Conservation (phyloP, 1,140 invertebrate species). For the Orchestia grillus region DNA sequence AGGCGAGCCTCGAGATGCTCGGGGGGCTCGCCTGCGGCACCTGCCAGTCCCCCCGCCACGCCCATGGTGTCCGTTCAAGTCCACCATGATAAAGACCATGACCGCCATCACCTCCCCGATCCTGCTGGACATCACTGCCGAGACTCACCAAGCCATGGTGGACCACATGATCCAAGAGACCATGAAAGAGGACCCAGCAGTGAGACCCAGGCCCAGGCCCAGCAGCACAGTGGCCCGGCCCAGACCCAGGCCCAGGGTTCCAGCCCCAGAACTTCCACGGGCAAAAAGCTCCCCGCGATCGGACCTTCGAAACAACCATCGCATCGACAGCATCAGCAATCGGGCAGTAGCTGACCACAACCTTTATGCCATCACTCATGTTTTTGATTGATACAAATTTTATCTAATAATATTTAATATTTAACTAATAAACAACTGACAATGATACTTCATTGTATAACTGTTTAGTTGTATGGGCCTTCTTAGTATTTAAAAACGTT, state of each 20-base stretch:
- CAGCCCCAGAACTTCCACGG: constrained; percentile 33
- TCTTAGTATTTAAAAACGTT: constrained; percentile 57
- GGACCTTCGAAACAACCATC: constrained; percentile 23
- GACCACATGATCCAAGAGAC: constrained; percentile 52
- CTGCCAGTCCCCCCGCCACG: constrained; percentile 49
- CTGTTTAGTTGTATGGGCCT: constrained; percentile 56
- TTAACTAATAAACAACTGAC: constrained; percentile 54
- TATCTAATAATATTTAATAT: constrained; percentile 55
- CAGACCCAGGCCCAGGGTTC: neutral
- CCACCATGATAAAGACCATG: constrained; percentile 56
- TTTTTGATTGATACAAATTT: constrained; percentile 57
- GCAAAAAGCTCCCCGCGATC: constrained; percentile 46
- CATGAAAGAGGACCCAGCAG: constrained; percentile 50
- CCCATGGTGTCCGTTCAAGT: constrained; percentile 53
- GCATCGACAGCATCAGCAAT: constrained; percentile 51
- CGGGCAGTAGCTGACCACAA: constrained; percentile 52
- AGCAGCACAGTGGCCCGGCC: neutral
- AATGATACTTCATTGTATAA: constrained; percentile 57
- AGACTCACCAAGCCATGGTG: constrained; percentile 52
- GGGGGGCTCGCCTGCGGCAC: constrained; percentile 35
- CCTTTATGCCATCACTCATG: constrained; percentile 50
- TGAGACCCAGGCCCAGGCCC: neutral
- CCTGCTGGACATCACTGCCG: constrained; percentile 51
- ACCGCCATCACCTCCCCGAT: constrained; percentile 49
- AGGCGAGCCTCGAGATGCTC: constrained; percentile 66